Conservation (phyloP, 2,113 vertebrate species). For the Labrus mixtus region DNA sequence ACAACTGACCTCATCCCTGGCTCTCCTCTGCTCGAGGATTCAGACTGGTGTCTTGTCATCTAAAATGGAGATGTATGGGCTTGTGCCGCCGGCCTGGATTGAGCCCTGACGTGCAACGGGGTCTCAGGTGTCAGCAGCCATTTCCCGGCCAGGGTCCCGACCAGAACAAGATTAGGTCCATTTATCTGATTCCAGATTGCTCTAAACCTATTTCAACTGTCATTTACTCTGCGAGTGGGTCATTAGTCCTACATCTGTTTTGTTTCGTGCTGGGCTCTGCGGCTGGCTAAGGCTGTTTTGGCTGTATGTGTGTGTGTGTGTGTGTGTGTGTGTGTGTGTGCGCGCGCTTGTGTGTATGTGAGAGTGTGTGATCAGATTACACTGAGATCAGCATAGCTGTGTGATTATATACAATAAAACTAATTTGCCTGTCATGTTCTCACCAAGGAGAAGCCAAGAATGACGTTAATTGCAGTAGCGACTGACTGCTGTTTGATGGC, state of each 20-base stretch:
- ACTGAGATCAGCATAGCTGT: slow-evolving; percentile 31
- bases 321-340: neutral
- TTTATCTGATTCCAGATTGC: slow-evolving; percentile 84
- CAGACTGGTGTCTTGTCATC: slow-evolving; percentile 75
- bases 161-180: slow-evolving; percentile 84
- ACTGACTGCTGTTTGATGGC: slow-evolving; percentile 35
- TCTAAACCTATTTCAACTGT: slow-evolving; percentile 82
- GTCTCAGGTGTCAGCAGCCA: slow-evolving; percentile 85
- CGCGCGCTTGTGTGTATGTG: slow-evolving; percentile 4
- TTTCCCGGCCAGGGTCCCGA: slow-evolving; percentile 80
- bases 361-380: slow-evolving; percentile 46
- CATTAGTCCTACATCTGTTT: slow-evolving; percentile 81
- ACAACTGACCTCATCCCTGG: slow-evolving; percentile 44
- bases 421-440: slow-evolving; percentile 56
- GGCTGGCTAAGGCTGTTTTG: slow-evolving; percentile 27
- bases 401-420: slow-evolving; percentile 45
- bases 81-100: slow-evolving; percentile 57
- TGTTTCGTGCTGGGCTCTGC: slow-evolving; percentile 65
- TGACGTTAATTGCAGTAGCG: slow-evolving; percentile 53
- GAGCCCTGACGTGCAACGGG: slow-evolving; percentile 77
- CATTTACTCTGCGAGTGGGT: slow-evolving; percentile 77
- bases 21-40: slow-evolving; percentile 55
- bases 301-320: neutral
- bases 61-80: slow-evolving; percentile 83
- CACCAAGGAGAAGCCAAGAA: slow-evolving; percentile 37